These are phyloP conservation scores for Trichoplusia ni DNA, from an alignment of 1,140 invertebrate genomes.

Conservation along the genomic window DNA sequence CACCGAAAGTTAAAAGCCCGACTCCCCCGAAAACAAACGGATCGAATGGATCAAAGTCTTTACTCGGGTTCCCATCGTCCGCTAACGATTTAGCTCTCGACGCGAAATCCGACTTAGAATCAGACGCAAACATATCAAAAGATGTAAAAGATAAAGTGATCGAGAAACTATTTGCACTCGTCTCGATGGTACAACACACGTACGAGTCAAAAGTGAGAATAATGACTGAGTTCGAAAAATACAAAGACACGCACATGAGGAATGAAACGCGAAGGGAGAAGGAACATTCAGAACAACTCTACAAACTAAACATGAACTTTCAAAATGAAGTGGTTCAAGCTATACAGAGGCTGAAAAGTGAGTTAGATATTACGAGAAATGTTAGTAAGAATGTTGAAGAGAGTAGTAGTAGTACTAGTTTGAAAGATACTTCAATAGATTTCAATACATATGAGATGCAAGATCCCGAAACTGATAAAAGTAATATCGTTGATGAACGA, in stretches of 20 bases:
- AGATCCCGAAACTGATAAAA: conserved; percentile 33
- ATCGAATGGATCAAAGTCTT: conserved; percentile 55
- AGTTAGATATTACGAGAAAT: conserved; percentile 67
- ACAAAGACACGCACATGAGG: conserved; percentile 68
- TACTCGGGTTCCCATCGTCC: conserved; percentile 73
- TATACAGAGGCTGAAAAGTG: conserved; percentile 69
- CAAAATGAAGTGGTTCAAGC: conserved; percentile 74
- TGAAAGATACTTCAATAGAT: conserved; percentile 51
- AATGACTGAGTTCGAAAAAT: conserved; percentile 73
- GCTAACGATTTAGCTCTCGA: conserved; percentile 74
- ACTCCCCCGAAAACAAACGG: conserved; percentile 48
- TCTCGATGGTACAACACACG: conserved; percentile 73
- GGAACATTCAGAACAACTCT: conserved; percentile 73
- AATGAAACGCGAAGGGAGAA: conserved; percentile 70
- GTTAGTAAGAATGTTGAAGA: conserved; percentile 53
- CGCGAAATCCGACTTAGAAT: conserved; percentile 74
- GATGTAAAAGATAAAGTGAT: conserved; percentile 76
- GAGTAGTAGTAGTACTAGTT: conserved; percentile 35
- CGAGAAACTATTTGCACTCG: conserved; percentile 69
- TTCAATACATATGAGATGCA: conserved; percentile 47
- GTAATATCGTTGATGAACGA: conserved; percentile 25
- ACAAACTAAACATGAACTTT: conserved; percentile 76
- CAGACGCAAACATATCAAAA: conserved; percentile 69
- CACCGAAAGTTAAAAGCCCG: conserved; percentile 44
- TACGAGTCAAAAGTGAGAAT: conserved; percentile 76